These are phyloP conservation scores for Prosapia bicincta DNA, from an alignment of 2,888 invertebrate species.

Conservation along the genomic window DNA sequence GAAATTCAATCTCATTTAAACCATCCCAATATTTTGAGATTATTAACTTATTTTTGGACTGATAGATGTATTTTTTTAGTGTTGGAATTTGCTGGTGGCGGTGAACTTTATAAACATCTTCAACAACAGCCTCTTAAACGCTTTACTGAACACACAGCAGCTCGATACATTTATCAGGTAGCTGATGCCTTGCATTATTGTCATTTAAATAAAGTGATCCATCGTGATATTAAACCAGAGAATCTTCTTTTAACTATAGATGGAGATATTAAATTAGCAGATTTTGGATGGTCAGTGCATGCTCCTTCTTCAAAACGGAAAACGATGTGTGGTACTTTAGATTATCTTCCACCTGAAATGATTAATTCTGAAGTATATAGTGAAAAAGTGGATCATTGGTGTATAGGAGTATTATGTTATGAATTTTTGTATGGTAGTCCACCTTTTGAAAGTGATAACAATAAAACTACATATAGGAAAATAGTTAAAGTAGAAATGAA, in stretches of 20 bases:
- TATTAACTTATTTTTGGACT: slow-evolving; percentile 89
- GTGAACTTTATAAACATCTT: slow-evolving; percentile 80
- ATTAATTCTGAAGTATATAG: slow-evolving; percentile 77
- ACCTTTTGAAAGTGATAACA: slow-evolving; percentile 80
- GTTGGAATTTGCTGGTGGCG: slow-evolving; percentile 81
- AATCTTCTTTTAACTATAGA: slow-evolving; percentile 74
- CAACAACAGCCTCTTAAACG: slow-evolving; percentile 59
- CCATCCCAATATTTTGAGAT: slow-evolving; percentile 81
- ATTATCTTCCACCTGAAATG: slow-evolving; percentile 85
- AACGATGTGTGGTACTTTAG: slow-evolving; percentile 84
- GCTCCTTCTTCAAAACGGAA: slow-evolving; percentile 57
- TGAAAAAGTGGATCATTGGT: slow-evolving; percentile 90
- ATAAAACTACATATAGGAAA: slow-evolving; percentile 67
- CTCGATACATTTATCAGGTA: slow-evolving; percentile 84
- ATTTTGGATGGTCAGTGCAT: slow-evolving; percentile 97
- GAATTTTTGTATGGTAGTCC: slow-evolving; percentile 92
- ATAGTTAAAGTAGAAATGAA: slow-evolving; percentile 62
- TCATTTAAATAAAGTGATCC: slow-evolving; percentile 83
- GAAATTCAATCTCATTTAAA: slow-evolving; percentile 85
- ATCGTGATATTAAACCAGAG: slow-evolving; percentile 90
- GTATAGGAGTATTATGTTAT: slow-evolving; percentile 84
- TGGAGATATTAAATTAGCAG: slow-evolving; percentile 82
- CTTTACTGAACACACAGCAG: slow-evolving; percentile 58
- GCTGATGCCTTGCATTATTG: slow-evolving; percentile 86
- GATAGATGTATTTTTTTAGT: slow-evolving; percentile 81